Evolutionary conservation across 2,888 invertebrate species (phyloP), one percentile per base, ranked within the genome.

Genomic region (Cartodere bifasciata): DNA sequence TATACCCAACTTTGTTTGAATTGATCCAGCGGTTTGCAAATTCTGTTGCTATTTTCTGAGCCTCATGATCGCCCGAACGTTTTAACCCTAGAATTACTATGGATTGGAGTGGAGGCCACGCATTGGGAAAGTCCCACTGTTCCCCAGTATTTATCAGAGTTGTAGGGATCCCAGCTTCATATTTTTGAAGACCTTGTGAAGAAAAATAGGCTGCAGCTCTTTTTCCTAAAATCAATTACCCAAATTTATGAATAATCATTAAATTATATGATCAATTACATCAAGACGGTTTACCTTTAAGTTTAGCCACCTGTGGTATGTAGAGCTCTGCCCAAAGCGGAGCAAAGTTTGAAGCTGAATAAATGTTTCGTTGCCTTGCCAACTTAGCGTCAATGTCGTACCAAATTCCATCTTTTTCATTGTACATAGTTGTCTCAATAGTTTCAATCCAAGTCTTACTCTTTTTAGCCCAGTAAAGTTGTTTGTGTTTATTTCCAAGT

Each of bases 41-140:
- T 26, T 71, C 57, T 41, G 65, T 65, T 0, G 84, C 82, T 34
- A 74, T 46, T 7, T 65, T 49, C 29, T 63, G 54, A 0, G 75
- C 74, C 44, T 70, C 65, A 1, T 49, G 40, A 5, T 67, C 66
- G 1, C 64, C 65, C 5, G 75, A 67, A 17, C 69, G 65, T 32
- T 72, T 66, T 35, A 85, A 56, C 3, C 77, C 76, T 48, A 74
- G 68, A 1, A 86, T 70, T 1, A 81, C 62, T 28, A 84, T 69
- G 46, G 80, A 78, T 39, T 85, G 78, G 20, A 83, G 64, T 3
- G 87, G 87, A 1, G 87, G 78, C 87, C 87, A 88, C 0, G 81
- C 83, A 50, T 87, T 86, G 0, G 85, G 81, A 45, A 72, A 74
- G 53, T 84, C 84, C 84, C 84, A 80, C 51, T 85, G 79, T 52